These are phyloP conservation scores for Eupithecia subumbrata DNA, from an alignment of 2,888 invertebrate species.

Conservation along the genomic window DNA sequence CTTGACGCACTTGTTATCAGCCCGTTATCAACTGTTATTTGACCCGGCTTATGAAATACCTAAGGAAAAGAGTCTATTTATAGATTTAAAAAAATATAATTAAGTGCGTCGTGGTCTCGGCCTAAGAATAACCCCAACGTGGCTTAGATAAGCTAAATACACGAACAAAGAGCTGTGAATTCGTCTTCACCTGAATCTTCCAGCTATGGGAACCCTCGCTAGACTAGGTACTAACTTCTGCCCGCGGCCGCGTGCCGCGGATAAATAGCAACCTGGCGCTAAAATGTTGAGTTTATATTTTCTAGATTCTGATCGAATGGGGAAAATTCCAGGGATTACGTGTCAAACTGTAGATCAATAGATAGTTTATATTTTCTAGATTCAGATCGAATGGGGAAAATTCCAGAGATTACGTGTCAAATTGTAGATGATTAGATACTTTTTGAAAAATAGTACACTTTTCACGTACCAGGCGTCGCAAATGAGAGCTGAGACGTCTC, in stretches of 20 bases:
- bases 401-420: background rate
- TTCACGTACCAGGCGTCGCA: too few relatives aligned
- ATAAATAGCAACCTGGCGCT: background rate
- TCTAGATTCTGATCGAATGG: too few relatives aligned
- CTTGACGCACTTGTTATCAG: constrained; percentile 2
- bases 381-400: background rate
- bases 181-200: background rate
- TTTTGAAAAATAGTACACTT: too few relatives aligned
- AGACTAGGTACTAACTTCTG: background rate
- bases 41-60: constrained; percentile 4
- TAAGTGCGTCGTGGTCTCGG: background rate
- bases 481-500: too few relatives aligned
- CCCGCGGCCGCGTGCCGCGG: too few relatives aligned
- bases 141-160: background rate
- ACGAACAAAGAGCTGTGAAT: background rate
- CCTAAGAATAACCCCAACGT: background rate
- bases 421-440: too few relatives aligned
- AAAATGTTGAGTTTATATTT: too few relatives aligned
- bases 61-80: background rate
- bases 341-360: too few relatives aligned
- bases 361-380: background rate
- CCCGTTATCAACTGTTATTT: background rate
- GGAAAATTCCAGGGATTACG: too few relatives aligned
- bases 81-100: background rate
- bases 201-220: background rate